phyloP scores from a whole-genome alignment of 2,113 vertebrate genomes.

The Mirounga angustirostris region DNA sequence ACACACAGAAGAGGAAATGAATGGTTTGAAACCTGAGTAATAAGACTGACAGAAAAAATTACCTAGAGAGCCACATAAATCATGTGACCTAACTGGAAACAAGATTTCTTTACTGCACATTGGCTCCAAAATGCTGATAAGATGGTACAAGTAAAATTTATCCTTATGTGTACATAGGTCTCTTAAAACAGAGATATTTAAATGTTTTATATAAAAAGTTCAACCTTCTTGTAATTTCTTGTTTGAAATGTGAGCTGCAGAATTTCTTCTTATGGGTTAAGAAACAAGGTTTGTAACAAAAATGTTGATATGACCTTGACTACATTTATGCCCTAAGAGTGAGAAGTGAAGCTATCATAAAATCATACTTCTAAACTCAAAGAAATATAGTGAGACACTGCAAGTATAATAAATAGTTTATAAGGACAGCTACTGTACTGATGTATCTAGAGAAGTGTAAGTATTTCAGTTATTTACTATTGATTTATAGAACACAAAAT shows the following conservation, averaged over 20 bases:
- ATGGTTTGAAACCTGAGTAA: neutral
- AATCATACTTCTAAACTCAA: conserved; percentile 72
- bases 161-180: neutral
- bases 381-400: conserved; percentile 60
- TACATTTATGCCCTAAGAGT: conserved; percentile 67
- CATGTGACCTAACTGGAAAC: neutral
- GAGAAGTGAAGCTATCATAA: conserved; percentile 59
- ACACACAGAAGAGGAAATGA: neutral
- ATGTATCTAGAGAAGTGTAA: conserved; percentile 53
- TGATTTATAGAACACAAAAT: conserved; percentile 73
- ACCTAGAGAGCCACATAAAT: neutral
- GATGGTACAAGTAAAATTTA: conserved; percentile 26
- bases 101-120: neutral
- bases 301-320: conserved; percentile 73
- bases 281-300: conserved; percentile 76
- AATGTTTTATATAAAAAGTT: neutral
- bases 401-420: conserved; percentile 66
- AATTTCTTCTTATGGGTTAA: conserved; percentile 76
- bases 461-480: conserved; percentile 31
- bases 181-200: conserved; percentile 53
- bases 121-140: conserved; percentile 29
- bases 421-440: conserved; percentile 49
- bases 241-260: conserved; percentile 67
- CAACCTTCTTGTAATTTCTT: conserved; percentile 44
- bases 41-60: neutral